Base-by-base conservation (phyloP, 2,113 vertebrate genomes). In the Gallinago undulata region DNA sequence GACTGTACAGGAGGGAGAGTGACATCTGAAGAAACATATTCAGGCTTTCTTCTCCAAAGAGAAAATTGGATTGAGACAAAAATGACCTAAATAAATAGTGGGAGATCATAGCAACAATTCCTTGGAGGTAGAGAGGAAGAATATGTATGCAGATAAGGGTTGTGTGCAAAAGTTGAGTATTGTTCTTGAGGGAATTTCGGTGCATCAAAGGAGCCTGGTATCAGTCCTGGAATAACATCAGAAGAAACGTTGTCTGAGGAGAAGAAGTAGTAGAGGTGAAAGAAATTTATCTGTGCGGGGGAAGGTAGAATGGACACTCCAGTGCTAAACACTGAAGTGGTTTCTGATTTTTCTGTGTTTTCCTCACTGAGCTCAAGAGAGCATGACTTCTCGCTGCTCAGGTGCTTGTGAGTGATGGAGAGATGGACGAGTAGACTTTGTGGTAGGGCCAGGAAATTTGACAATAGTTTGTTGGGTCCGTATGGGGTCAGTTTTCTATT, bases 21-120 rank as follows among this genome's bases (percentile, higher is more conserved):
- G 85, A 72, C 76, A 86, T 90, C 72, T 94, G 90, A 93, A 74
- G 90, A 92, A 87, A 86, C 19, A 79, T 9, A 68, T 31, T 37
- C 47, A 86, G 77, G 48, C 78, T 89, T 92, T 92, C 67, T 95
- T 86, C 85, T 90, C 78, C 55, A 84, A 93, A 93, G n/a, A 79
- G 57, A 88, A 94, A 96, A 74, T 16, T 55, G 41, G 62, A 96
- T 91, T 0, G 2, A 96, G 68, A 93, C 75, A 94, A 93, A 96
- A 97, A 83, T 91, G 84, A 91, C 84, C 85, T 91, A 95, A 86
- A 94, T 90, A 90, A 96, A 89, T 68, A 84, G 28, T 59, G 55
- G 41, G 91, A 90, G 83, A 93, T 85, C 92, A 90, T 64, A 92
- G 69, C 84, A 91, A 48, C 28, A 41, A 59, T 70, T 95, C 85